Evolutionary conservation across 23 tunicate species (phyloP), one percentile per base, ranked within the genome.

Genomic region (Clavelina lepadiformis): DNA sequence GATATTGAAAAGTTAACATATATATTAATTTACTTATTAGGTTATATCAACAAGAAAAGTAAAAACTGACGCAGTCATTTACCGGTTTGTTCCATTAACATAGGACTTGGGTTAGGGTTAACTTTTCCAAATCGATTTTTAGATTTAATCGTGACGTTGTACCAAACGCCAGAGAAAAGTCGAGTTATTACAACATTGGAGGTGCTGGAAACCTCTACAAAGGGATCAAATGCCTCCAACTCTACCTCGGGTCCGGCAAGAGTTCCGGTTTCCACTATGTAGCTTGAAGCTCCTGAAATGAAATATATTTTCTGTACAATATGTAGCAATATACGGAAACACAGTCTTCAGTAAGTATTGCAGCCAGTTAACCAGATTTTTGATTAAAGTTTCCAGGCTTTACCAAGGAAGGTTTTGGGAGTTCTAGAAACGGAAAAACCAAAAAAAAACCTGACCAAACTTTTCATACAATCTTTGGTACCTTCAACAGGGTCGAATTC

Each of bases 11-110:
- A n/a, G n/a, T n/a, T n/a, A n/a, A n/a, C 15, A 11, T 41, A 8
- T 15, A 41, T 11, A 11, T 8, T 8, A 8, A 8, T 41, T 41
- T 41, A 41, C 49, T 8, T 11, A 11, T 41, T 11, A 8, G 15
- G 11, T 41, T 41, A 41, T 41, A 8, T 41, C 15, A 15, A 15
- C 11, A 41, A 41, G 49, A 8, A 19, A 33, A 1, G 22, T 53
- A 53, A 15, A 15, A 13, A 20, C 6, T 19, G 24, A 27, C 22
- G 6, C 33, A 4, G 13, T 3, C 19, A 2, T 35, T 2, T 38
- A 74, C 80, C 80, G 33, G 80, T 60, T 62, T 74, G 80, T 51
- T 74, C 71, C 23, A 23, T 29, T 3, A 74, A 44, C 23, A 58
- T 27, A 6, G 33, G 27, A 36, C 80, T 74, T 23, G 50, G 24